A percentile compares a stretch with the other conserved stretches of the same genome.
Evolutionary conservation across 1,140 invertebrate genomes (phyloP).

Genomic region (Goniozus legneri): DNA sequence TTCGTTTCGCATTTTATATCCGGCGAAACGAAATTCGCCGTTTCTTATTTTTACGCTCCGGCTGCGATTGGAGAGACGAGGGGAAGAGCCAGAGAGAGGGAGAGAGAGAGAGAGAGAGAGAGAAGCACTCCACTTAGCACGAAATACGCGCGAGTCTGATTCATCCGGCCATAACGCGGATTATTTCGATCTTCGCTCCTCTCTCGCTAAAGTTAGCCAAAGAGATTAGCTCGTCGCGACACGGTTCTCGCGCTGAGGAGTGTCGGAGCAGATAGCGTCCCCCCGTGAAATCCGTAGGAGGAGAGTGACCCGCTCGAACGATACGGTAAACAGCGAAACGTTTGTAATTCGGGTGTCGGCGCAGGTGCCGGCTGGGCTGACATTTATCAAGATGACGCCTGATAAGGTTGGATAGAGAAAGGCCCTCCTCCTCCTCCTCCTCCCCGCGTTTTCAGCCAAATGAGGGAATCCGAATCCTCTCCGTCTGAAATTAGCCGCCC

Average conservation of each 20-base stretch:
- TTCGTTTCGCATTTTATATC: conserved; percentile 49
- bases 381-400: conserved; percentile 50
- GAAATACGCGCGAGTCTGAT: conserved; percentile 6
- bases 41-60: conserved; percentile 2
- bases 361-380: conserved; percentile 48
- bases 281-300: background rate
- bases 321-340: conserved; percentile 31
- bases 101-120: too few species aligned
- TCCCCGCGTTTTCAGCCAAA: background rate
- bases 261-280: background rate
- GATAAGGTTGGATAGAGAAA: too few species aligned
- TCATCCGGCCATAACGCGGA: conserved; percentile 26
- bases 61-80: too few species aligned
- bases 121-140: conserved; percentile 2
- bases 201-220: conserved; percentile 38
- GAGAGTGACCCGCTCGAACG: conserved; percentile 44
- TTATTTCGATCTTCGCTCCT: conserved; percentile 45
- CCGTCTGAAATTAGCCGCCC: too few species aligned
- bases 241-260: conserved; percentile 3
- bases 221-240: conserved; percentile 25
- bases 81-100: too few species aligned
- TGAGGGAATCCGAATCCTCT: too few species aligned
- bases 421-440: too few species aligned
- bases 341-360: conserved; percentile 40
- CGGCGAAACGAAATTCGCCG: conserved; percentile 15